Percentiles rank a stretch among this genome's conserved stretches.
phyloP scores from a whole-genome alignment of 2,888 invertebrate species.

The Dyspetes luteomarginatus region DNA sequence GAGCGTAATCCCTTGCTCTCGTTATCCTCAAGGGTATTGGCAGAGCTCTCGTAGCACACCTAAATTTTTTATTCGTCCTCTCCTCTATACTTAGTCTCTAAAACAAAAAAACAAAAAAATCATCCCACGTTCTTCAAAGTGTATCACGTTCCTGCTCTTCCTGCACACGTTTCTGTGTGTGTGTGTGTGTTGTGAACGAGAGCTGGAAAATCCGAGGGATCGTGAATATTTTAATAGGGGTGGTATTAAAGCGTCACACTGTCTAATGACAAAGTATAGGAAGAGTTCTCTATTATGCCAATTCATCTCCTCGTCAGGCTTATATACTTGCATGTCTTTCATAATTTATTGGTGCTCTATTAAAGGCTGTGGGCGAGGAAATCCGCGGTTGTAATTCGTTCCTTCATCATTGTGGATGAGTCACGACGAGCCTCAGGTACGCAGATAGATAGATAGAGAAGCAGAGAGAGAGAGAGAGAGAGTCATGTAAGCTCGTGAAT shows the following conservation, averaged over 20 bases:
- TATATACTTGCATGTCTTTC: constrained; percentile 29
- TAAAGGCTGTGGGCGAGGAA: constrained; percentile 40
- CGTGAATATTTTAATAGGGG: constrained; percentile 59
- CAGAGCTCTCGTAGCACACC: not conserved
- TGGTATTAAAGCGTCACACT: constrained; percentile 40
- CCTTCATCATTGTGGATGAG: constrained; percentile 15
- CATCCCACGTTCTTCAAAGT: not conserved
- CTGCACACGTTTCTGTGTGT: not conserved
- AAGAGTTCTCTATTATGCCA: constrained; percentile 27
- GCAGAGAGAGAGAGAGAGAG: not conserved
- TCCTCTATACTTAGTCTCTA: not conserved
- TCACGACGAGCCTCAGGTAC: not conserved
- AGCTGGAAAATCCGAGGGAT: constrained; percentile 8
- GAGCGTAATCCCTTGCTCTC: not conserved
- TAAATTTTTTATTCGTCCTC: constrained; percentile 37
- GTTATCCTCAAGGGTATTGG: constrained; percentile 32
- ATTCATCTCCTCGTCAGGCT: constrained; percentile 53
- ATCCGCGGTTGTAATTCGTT: constrained; percentile 16
- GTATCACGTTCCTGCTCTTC: not conserved
- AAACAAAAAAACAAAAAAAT: too few species aligned
- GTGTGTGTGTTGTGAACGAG: not conserved
- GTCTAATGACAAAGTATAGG: constrained; percentile 44
- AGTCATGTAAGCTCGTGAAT: constrained; percentile 10
- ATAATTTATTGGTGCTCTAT: constrained; percentile 52
- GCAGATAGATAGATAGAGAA: not conserved